These are phyloP conservation scores for Drosophila dunni DNA, from an alignment of 1,140 invertebrate genomes.

Conservation along the genomic window DNA sequence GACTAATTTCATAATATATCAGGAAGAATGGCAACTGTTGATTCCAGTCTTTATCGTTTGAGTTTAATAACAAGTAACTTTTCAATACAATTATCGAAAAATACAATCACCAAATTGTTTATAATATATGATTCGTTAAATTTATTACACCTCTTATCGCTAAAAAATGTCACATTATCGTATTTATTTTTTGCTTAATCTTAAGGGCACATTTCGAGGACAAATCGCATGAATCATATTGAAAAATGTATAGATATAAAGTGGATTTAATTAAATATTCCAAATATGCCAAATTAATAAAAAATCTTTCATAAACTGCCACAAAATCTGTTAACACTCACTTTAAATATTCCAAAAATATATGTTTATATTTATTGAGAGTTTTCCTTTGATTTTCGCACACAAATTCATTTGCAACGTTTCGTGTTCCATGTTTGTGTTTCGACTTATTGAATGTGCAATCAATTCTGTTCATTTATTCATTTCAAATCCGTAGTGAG, in stretches of 20 bases:
- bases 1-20: slow-evolving; percentile 23
- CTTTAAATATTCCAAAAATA: no score
- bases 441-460: background rate
- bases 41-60: background rate
- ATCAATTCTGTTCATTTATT: slow-evolving; percentile 13
- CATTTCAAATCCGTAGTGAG: background rate
- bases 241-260: background rate
- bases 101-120: slow-evolving; percentile 9
- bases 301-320: no score
- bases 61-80: background rate
- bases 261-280: background rate
- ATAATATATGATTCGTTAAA: slow-evolving; percentile 32
- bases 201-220: slow-evolving; percentile 18
- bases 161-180: slow-evolving; percentile 23
- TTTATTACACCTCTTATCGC: slow-evolving; percentile 33
- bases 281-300: no score
- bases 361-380: no score
- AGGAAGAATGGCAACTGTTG: background rate
- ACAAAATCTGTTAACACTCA: no score
- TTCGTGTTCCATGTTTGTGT: slow-evolving; percentile 2
- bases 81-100: slow-evolving; percentile 1
- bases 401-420: slow-evolving; percentile 1
- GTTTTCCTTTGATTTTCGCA: slow-evolving; percentile 1
- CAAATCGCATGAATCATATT: slow-evolving; percentile 18
- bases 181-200: slow-evolving; percentile 33